Conservation (phyloP, 2,797 vertebrate genomes). For the Tamandua tetradactyla region DNA sequence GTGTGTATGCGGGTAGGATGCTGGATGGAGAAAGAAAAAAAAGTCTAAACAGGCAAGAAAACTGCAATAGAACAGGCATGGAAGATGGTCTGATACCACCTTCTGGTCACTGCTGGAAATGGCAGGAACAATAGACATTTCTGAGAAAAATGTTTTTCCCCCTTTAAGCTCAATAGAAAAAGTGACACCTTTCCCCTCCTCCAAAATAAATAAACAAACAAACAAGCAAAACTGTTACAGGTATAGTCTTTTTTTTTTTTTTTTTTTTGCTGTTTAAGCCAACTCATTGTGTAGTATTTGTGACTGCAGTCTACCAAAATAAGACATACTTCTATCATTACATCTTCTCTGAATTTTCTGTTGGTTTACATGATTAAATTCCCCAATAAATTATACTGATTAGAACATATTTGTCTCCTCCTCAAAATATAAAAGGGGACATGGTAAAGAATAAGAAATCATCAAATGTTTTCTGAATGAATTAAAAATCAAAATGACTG, state of each 20-base stretch:
- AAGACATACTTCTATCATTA: too few relatives aligned
- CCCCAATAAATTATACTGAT: background rate
- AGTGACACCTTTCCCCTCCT: background rate
- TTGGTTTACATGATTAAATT: background rate
- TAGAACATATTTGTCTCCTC: background rate
- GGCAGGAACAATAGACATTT: constrained; percentile 8
- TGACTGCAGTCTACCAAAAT: too few relatives aligned
- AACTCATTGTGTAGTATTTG: background rate
- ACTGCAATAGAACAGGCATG: background rate
- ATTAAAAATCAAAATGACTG: background rate
- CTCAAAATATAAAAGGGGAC: background rate
- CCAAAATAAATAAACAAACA: background rate
- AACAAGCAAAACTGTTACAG: background rate
- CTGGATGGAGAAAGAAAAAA: background rate
- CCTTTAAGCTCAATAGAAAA: background rate
- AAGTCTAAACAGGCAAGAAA: background rate
- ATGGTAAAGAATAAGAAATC: background rate
- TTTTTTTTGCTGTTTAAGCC: background rate
- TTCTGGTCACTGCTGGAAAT: constrained; percentile 71
- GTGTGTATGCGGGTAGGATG: background rate
- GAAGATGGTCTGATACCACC: constrained; percentile 73
- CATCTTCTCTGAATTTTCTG: background rate
- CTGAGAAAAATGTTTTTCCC: background rate
- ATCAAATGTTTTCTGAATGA: background rate
- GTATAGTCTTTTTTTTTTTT: background rate